phyloP scores from a whole-genome alignment of 2,113 vertebrate genomes.

The Sebastes fasciatus region DNA sequence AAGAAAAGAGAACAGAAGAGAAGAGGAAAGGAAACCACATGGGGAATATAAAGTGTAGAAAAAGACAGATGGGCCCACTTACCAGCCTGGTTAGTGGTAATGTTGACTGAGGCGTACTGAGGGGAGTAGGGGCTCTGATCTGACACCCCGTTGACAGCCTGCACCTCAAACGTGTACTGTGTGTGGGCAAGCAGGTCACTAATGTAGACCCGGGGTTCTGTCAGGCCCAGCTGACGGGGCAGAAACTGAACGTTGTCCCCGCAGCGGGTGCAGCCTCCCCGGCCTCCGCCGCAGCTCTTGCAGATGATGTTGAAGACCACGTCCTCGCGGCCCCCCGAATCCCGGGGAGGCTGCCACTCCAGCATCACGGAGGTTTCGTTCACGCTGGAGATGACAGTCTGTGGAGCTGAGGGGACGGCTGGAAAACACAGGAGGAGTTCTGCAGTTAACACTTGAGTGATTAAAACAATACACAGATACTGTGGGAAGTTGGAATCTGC shows the following conservation, averaged over 20 bases:
- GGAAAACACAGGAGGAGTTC: slow-evolving; percentile 14
- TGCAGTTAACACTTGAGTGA: neutral
- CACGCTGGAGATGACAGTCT: slow-evolving; percentile 94
- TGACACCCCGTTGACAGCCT: slow-evolving; percentile 96
- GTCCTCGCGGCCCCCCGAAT: slow-evolving; percentile 93
- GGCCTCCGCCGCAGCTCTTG: slow-evolving; percentile 94
- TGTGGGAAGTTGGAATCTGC: neutral
- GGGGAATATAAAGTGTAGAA: slow-evolving; percentile 45
- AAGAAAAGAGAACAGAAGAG: slow-evolving; percentile 7
- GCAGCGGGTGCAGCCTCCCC: slow-evolving; percentile 94
- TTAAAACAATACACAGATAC: neutral
- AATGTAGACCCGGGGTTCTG: slow-evolving; percentile 92
- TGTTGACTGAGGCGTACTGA: slow-evolving; percentile 95
- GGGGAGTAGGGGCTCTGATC: slow-evolving; percentile 98
- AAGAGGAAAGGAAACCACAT: slow-evolving; percentile 32
- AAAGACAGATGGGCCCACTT: slow-evolving; percentile 79
- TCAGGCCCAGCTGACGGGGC: slow-evolving; percentile 95
- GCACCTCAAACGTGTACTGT: slow-evolving; percentile 98
- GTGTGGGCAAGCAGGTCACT: slow-evolving; percentile 97
- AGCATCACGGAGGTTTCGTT: slow-evolving; percentile 98
- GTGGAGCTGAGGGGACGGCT: slow-evolving; percentile 95
- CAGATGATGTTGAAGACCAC: slow-evolving; percentile 99
- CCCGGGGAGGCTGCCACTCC: slow-evolving; percentile 91
- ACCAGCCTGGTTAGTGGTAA: slow-evolving; percentile 99
- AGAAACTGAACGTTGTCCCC: slow-evolving; percentile 97